Percentiles rank a stretch among this genome's conserved stretches.
These are phyloP conservation scores for Epistrophe eligans DNA, from an alignment of 2,888 invertebrate genomes.

Conservation along the genomic window DNA sequence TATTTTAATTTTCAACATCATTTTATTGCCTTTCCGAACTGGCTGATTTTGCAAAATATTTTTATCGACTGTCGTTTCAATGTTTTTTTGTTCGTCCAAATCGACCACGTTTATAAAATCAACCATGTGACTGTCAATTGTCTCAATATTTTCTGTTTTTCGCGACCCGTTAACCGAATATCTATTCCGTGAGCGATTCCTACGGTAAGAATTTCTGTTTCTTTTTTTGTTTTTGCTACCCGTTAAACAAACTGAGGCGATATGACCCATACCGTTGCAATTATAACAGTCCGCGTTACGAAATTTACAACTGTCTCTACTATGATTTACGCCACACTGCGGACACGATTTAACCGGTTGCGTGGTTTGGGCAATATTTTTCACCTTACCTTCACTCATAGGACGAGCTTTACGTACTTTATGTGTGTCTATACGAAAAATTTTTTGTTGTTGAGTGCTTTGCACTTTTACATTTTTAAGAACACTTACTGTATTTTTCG, in stretches of 20 bases:
- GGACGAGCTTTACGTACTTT: neutral
- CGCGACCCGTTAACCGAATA: slow-evolving; percentile 9
- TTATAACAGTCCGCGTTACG: slow-evolving; percentile 51
- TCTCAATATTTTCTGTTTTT: too few relatives aligned
- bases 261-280: slow-evolving; percentile 58
- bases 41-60: too few relatives aligned
- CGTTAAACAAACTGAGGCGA: slow-evolving; percentile 45
- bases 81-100: too few relatives aligned
- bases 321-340: slow-evolving; percentile 43
- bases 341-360: slow-evolving; percentile 49
- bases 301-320: slow-evolving; percentile 54
- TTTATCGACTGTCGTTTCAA: too few relatives aligned
- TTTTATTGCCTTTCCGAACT: too few relatives aligned
- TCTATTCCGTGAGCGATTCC: neutral
- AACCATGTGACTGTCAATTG: too few relatives aligned
- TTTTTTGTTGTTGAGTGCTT: neutral
- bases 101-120: too few relatives aligned
- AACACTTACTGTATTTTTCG: neutral
- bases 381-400: neutral
- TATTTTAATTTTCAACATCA: too few relatives aligned
- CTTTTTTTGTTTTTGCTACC: slow-evolving; percentile 15
- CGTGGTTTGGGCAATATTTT: neutral
- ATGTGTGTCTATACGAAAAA: neutral
- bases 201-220: neutral
- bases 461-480: neutral